Base-by-base conservation (phyloP, 2,888 invertebrate genomes). In the Netelia melanura region DNA sequence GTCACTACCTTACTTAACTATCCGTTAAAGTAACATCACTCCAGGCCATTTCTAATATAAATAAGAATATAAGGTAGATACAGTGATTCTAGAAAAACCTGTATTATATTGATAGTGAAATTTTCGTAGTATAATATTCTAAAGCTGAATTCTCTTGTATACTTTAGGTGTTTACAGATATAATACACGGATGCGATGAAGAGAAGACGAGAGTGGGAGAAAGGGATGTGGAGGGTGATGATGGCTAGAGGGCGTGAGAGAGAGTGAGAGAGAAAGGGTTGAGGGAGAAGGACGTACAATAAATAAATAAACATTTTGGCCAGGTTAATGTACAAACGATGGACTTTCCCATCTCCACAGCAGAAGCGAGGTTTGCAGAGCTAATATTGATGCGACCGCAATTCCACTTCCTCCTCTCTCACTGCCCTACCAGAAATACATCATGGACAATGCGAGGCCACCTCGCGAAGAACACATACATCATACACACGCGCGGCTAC, bases 371-470 rank as follows among this genome's bases (percentile, higher is more conserved):
- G 83, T 75, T 83, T 79, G 68, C 56, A 68, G 54, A 83, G 79
- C 58, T 65, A 83, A 83, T 75, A 83, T 83, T 83, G 83, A 75
- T 70, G 74, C 62, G 54, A 79, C 64, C 79, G 48, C 70, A 64
- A 67, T 76, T 70, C 75, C 54, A 3, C 25, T 44, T 11, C n/a
- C 58, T 10, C 65, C 76, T 17, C 21, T 30, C 56, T 23, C 56
- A 58, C 67, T 58, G 17, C 43, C 48, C 11, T 48, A 10, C 21
- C 17, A 21, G 21, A 58, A 58, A 58, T 21, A 58, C 58, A 17
- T 23, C 58, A 21, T 58, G 58, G 21, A 58, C 58, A 58, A 58
- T 58, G 58, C 11, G 14, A 11, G 58, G 21, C 58, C 9, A 17
- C 54, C 54, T 14, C 54, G 17, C 58, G 21, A 58, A 58, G 68